Conservation (phyloP, 2,797 vertebrate genomes). For the Picus viridis region DNA sequence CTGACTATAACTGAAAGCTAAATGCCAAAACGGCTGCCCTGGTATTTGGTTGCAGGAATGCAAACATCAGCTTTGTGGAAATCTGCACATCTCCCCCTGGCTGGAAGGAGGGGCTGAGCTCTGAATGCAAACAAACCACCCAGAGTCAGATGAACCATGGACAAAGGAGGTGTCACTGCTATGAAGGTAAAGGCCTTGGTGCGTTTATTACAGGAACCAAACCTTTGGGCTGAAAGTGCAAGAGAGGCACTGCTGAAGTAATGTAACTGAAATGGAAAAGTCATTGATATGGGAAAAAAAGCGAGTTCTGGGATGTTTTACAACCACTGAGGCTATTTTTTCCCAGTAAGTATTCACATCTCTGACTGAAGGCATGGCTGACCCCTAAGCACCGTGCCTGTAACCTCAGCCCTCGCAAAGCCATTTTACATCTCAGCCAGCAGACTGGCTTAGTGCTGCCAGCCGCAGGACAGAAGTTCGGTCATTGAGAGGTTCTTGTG, state of each 20-base stretch:
- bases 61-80: not conserved
- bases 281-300: not conserved
- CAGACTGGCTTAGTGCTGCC: accelerated
- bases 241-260: not conserved
- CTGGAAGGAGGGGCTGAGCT: not conserved
- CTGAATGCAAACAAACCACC: not conserved
- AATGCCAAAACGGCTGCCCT: not conserved
- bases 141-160: accelerated
- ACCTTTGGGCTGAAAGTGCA: not conserved
- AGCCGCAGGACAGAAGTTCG: accelerated
- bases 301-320: not conserved
- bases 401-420: not conserved
- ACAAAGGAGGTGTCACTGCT: accelerated
- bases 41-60: not conserved
- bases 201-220: not conserved
- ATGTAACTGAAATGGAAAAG: not conserved
- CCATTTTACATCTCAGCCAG: not conserved
- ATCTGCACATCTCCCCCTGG: not conserved
- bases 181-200: not conserved
- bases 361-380: not conserved
- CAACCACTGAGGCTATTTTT: accelerated
- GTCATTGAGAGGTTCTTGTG: not conserved
- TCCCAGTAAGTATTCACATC: accelerated
- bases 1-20: not conserved
- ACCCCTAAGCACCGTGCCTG: not conserved